phyloP scores from a whole-genome alignment of 2,113 vertebrate genomes.

The Cephalopterus ornatus region DNA sequence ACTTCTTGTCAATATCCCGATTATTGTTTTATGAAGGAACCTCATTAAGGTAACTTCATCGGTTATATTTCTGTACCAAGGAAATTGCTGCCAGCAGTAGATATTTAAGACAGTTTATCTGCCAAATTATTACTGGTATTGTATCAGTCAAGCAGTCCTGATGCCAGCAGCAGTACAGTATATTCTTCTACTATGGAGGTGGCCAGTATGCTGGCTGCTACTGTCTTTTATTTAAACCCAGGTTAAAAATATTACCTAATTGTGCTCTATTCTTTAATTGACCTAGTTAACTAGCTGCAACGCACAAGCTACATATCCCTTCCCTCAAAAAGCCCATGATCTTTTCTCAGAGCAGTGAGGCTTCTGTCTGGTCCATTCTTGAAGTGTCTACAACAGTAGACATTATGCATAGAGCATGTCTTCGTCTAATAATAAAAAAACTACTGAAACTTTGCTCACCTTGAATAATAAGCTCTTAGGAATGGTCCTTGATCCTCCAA shows the following conservation, averaged over 20 bases:
- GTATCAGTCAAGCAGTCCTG: background rate
- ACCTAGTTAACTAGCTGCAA: background rate
- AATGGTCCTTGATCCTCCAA: conserved; percentile 75
- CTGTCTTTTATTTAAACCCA: background rate
- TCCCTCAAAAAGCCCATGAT: background rate
- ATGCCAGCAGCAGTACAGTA: background rate
- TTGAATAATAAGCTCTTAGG: conserved; percentile 75
- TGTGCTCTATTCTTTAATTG: background rate
- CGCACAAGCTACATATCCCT: background rate
- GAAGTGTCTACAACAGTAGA: background rate
- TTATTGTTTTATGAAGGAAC: conserved; percentile 46
- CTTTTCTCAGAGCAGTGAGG: background rate
- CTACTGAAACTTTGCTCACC: conserved; percentile 78
- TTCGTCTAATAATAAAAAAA: conserved; percentile 32
- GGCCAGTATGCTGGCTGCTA: background rate
- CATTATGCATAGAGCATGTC: background rate
- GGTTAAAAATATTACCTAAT: background rate
- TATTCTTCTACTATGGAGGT: background rate
- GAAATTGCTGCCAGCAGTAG: conserved; percentile 46
- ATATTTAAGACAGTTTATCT: conserved; percentile 56
- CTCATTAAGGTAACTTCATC: conserved; percentile 31
- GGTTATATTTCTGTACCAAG: conserved; percentile 40
- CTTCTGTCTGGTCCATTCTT: conserved; percentile 17
- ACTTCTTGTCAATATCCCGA: conserved; percentile 20
- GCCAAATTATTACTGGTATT: conserved; percentile 13